Evolutionary conservation across 2,113 vertebrate species (phyloP), one percentile per base, ranked within the genome.

Genomic region (Plotosus lineatus): DNA sequence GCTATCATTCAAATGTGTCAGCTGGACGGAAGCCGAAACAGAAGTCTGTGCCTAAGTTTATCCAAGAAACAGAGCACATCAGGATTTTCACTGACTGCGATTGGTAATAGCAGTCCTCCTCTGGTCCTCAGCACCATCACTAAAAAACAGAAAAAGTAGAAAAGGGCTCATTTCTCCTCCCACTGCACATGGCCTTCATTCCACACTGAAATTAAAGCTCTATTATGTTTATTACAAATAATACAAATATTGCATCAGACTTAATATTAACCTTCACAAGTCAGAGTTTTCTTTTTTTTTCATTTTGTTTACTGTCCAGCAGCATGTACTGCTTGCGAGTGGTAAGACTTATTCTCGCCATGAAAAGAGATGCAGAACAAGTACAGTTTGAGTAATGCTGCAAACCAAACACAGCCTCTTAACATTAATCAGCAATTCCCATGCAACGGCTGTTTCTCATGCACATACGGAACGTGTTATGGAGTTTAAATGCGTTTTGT

Each of bases 361-460:
- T 33, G 78, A 50, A 88, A 78, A 80, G 84, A 90, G 86, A 80
- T 89, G 86, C 66, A 78, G 83, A 77, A 81, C 79, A 58, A 68
- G 77, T 82, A 73, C 73, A n/a, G 86, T 89, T 89, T 87, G 89
- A 89, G 85, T 85, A 83, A 89, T 90, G 88, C 88, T 33, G 48
- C 85, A 83, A 82, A 89, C 86, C 83, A 86, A 90, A 89, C 86
- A 85, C 86, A 91, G 85, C 78, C 85, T 89, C 85, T 91, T 85
- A 86, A 79, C 88, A 87, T 83, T 90, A 90, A 92, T 89, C 83
- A 88, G 82, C 84, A 88, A 82, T 86, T 88, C 44, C 68, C 7
- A 21, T 50, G 85, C 88, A 91, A 83, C 84, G 85, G 77, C 84
- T 83, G 83, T 77, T 71, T 78, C 42, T 73, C 71, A 76, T 83